phyloP scores from a whole-genome alignment of 2,888 invertebrate species.

The Caenorhabditis macrosperma region DNA sequence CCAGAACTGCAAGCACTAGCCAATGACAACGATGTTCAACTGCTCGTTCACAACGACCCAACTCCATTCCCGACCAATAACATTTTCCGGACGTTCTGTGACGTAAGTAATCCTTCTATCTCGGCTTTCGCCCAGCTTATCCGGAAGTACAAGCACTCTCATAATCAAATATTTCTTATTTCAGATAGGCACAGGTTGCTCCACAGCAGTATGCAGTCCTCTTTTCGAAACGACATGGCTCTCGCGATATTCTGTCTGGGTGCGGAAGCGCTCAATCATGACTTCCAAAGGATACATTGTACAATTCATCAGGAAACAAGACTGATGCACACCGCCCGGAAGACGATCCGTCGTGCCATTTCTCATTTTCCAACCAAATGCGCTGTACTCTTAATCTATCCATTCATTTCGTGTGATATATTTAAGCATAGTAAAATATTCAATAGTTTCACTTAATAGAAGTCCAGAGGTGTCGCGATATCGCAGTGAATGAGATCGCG shows the following conservation, averaged over 20 bases:
- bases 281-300: constrained; percentile 79
- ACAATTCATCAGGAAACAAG: constrained; percentile 63
- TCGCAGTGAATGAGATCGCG: constrained; percentile 53
- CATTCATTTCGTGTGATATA: constrained; percentile 17
- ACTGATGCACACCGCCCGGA: not conserved
- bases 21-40: constrained; percentile 90
- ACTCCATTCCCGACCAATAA: constrained; percentile 81
- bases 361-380: not conserved
- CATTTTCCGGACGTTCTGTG: constrained; percentile 73
- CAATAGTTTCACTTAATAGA: no score
- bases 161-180: not conserved
- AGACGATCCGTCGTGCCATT: not conserved
- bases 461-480: constrained; percentile 29
- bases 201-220: constrained; percentile 61
- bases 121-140: no score
- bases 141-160: no score
- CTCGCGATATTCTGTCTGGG: constrained; percentile 79
- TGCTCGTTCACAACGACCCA: constrained; percentile 96
- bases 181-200: constrained; percentile 40
- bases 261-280: constrained; percentile 79
- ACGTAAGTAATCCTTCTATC: constrained; percentile 35
- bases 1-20: constrained; percentile 92
- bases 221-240: constrained; percentile 77
- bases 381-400: constrained; percentile 5
- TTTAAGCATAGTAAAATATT: not conserved